Conservation (phyloP, 2,113 vertebrate genomes). For the Pungitius pungitius region DNA sequence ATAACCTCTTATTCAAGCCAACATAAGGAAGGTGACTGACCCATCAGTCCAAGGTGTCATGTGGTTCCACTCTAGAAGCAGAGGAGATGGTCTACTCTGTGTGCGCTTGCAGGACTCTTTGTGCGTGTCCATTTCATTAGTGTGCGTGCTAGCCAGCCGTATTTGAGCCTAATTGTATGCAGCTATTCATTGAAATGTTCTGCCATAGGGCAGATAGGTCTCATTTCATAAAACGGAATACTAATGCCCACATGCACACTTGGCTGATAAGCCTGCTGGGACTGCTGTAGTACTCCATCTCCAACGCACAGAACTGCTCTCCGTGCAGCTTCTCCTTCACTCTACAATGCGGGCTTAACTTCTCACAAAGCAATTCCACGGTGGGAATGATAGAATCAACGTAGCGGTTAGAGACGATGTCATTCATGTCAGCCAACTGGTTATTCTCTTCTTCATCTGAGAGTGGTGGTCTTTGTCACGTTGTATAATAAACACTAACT, state of each 20-base stretch:
- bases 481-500: neutral
- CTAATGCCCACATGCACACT: constrained; percentile 3
- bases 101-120: constrained; percentile 1
- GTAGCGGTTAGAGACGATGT: neutral
- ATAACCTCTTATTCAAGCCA: neutral
- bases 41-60: constrained; percentile 5
- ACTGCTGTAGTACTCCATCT: constrained; percentile 32
- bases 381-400: constrained; percentile 9
- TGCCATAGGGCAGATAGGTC: constrained; percentile 49
- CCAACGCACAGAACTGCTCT: constrained; percentile 22
- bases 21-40: neutral
- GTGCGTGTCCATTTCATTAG: constrained; percentile 26
- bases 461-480: neutral
- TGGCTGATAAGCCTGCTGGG: constrained; percentile 35
- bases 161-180: constrained; percentile 67
- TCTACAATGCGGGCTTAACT: neutral
- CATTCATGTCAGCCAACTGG: neutral
- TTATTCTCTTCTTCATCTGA: neutral
- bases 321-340: constrained; percentile 2
- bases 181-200: constrained; percentile 59
- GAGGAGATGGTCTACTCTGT: constrained; percentile 5
- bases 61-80: constrained; percentile 16
- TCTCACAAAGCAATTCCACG: constrained; percentile 4
- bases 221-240: constrained; percentile 44
- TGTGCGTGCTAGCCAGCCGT: constrained; percentile 31